These are phyloP conservation scores for Caenorhabditis japonica DNA, from an alignment of 2,888 invertebrate species.

Conservation along the genomic window DNA sequence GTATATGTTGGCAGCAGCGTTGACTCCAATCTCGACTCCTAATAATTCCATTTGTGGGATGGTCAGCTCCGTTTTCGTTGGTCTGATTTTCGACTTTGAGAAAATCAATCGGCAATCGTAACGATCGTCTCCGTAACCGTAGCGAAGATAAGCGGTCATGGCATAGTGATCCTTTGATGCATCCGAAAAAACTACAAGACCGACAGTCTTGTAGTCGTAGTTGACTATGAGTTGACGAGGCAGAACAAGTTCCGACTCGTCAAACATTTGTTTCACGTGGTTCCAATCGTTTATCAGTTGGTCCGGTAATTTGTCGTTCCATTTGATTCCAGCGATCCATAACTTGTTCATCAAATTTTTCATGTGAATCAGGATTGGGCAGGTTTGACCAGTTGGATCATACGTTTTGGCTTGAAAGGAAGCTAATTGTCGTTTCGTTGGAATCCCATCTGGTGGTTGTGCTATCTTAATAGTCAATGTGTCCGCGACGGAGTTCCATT, in stretches of 20 bases:
- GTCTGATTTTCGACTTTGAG: constrained; percentile 47
- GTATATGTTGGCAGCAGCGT: background rate
- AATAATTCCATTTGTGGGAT: constrained; percentile 14
- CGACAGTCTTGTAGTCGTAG: background rate
- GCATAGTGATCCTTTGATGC: constrained; percentile 22
- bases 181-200: constrained; percentile 8
- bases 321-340: background rate
- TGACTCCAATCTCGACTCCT: background rate
- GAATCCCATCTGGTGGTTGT: background rate
- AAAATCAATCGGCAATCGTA: constrained; percentile 35
- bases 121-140: constrained; percentile 29
- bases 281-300: background rate
- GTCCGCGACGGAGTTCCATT: constrained; percentile 1
- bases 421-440: constrained; percentile 11
- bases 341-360: constrained; percentile 26
- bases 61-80: background rate
- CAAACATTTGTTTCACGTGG: background rate
- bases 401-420: constrained; percentile 11
- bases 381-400: constrained; percentile 36
- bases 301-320: constrained; percentile 15
- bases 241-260: background rate
- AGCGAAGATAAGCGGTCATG: background rate
- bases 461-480: constrained; percentile 13
- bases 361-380: constrained; percentile 20
- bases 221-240: background rate